A percentile compares a stretch with the other conserved stretches of the same genome.
These are phyloP conservation scores for Pachymerium ferrugineum DNA, from an alignment of 2,888 invertebrate genomes.

Conservation along the genomic window DNA sequence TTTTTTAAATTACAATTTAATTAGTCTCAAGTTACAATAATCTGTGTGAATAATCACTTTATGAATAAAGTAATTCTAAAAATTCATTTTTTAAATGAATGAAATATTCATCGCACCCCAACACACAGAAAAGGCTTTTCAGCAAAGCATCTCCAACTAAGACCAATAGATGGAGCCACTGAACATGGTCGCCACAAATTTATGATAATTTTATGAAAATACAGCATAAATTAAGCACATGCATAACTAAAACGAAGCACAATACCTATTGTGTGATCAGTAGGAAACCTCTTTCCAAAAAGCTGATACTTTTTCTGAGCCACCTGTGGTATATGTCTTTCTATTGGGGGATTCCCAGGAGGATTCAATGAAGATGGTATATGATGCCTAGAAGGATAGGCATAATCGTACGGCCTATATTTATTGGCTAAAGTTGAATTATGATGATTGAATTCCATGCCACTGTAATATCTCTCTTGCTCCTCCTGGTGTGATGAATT, in stretches of 20 bases:
- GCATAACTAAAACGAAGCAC: no score
- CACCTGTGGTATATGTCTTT: conserved; percentile 49
- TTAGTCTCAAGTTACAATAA: no score
- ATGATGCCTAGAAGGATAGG: conserved; percentile 14
- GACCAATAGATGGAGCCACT: neutral
- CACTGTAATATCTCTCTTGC: conserved; percentile 34
- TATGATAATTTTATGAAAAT: neutral
- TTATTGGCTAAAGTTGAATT: conserved; percentile 8
- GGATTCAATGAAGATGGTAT: neutral
- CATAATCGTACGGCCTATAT: conserved; percentile 5
- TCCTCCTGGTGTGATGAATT: conserved; percentile 55
- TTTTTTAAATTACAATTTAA: neutral
- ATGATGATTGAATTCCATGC: conserved; percentile 33
- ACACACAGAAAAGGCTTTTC: no score
- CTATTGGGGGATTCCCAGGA: neutral
- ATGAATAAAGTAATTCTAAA: no score
- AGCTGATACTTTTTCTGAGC: conserved; percentile 89
- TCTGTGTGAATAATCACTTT: no score
- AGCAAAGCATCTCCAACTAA: no score
- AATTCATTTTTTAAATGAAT: no score
- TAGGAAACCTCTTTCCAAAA: conserved; percentile 82
- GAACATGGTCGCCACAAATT: neutral
- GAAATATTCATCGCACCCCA: no score
- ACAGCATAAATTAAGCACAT: neutral
- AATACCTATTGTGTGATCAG: conserved; percentile 51